Base-by-base conservation (phyloP, 2,797 vertebrate genomes). In the Harpia harpyja region DNA sequence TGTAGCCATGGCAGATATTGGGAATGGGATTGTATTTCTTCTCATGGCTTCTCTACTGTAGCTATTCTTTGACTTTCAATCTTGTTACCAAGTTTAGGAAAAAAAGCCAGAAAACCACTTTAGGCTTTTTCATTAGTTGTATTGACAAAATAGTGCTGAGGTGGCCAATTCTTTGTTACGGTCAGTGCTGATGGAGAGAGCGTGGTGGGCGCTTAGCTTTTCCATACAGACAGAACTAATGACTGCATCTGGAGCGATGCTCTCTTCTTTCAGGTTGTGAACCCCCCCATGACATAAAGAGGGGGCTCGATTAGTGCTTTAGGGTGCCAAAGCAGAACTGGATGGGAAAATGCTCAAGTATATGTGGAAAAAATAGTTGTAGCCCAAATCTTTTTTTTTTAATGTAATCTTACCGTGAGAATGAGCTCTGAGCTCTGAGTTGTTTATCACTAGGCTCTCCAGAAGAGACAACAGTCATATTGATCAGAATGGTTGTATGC, bases 141-240 rank as follows among this genome's bases (percentile, higher is more conserved):
- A 14, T 32, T 68, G 61, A 19, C 22, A 65, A 37, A 11, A 33
- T 43, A 30, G 76, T 30, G 44, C 69, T 48, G 44, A 57, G 67
- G 20, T 35, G 23, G 57, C 35, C 32, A 30, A 0, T 46, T 75
- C 43, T 63, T 81, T 3, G 0, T 51, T 56, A 13, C 0, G 0
- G 60, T 77, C 27, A 23, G 43, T 4, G 8, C n/a, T 57, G 63
- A 57, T 39, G 75, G 60, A 64, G 69, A 15, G 14, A 10, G 2
- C 3, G 1, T 54, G 70, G 22, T 49, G 59, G 27, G 65, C 37
- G 21, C 23, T 68, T 37, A 2, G 4, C 15, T 76, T 27, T 51
- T 81, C 22, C n/a, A 18, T 48, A 6, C 41, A 72, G 48, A 21
- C 73, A 65, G 61, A 61, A 14, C 22, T 48, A 56, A 44, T 1